phyloP scores from a whole-genome alignment of 2,888 invertebrate species.

The Pterostichus niger region DNA sequence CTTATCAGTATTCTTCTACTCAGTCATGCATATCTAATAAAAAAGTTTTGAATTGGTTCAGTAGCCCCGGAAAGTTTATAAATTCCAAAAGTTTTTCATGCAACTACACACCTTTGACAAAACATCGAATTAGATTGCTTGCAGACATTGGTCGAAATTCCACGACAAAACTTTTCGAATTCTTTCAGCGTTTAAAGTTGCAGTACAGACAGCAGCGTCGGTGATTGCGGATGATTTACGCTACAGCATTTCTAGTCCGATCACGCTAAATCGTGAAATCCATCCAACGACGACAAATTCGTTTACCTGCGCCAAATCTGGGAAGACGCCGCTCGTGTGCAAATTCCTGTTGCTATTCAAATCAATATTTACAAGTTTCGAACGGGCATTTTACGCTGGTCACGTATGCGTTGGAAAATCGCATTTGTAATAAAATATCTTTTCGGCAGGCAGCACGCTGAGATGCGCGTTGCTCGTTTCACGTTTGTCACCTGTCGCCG shows the following conservation, averaged over 20 bases:
- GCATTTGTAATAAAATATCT: slow-evolving; percentile 65
- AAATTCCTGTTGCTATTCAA: slow-evolving; percentile 63
- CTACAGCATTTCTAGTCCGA: slow-evolving; percentile 19
- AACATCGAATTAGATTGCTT: slow-evolving; percentile 21
- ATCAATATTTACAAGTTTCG: slow-evolving; percentile 61
- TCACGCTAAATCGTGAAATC: slow-evolving; percentile 39
- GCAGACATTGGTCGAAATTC: slow-evolving; percentile 4
- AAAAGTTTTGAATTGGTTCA: slow-evolving; percentile 44
- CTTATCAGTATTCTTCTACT: slow-evolving; percentile 15
- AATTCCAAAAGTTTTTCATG: slow-evolving; percentile 20
- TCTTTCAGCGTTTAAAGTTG: neutral
- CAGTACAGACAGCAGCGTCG: neutral
- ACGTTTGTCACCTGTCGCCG: slow-evolving; percentile 53
- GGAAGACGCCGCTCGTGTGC: slow-evolving; percentile 41
- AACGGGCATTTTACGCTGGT: slow-evolving; percentile 29
- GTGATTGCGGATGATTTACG: slow-evolving; percentile 32
- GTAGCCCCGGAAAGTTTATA: slow-evolving; percentile 25
- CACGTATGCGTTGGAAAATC: slow-evolving; percentile 61
- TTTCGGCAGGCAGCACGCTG: neutral
- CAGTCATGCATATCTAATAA: slow-evolving; percentile 46
- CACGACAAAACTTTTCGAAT: neutral
- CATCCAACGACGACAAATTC: slow-evolving; percentile 26
- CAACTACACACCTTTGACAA: slow-evolving; percentile 36
- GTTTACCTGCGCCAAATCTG: slow-evolving; percentile 27
- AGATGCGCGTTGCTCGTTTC: slow-evolving; percentile 9